Evolutionary conservation across 2,113 vertebrate species (phyloP), one percentile per base, ranked within the genome.

Genomic region (Xyrauchen texanus): DNA sequence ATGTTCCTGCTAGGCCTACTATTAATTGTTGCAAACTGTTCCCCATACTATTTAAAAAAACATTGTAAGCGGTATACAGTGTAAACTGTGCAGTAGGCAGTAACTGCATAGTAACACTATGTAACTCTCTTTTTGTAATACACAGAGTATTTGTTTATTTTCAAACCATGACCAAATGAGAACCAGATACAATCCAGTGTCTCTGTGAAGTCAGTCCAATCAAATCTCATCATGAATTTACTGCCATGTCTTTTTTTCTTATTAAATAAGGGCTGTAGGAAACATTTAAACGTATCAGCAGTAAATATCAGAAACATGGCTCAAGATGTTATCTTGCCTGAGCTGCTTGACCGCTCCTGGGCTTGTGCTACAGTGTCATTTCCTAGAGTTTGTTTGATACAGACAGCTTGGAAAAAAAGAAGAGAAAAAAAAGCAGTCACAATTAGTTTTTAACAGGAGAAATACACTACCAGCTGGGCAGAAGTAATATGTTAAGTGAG

Each of bases 141-240:
- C 21, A 34, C 21, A 1, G 21, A 34, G 21, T 34, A 3, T 34
- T 34, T 34, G 21, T 34, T 34, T 34, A 34, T 1, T 34, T 34
- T 34, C 21, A 34, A 34, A 3, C 21, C 21, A 3, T 34, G 21
- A 34, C 21, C 21, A 34, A 34, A 34, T 34, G 21, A 34, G 21
- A 34, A 3, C 21, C 21, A 34, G 21, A 34, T 34, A 34, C 21
- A 34, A 34, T 71, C 57, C 8, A 45, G 34, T 7, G 0, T 6
- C 34, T 71, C 53, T 58, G 53, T 71, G 68, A 71, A 71, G 68
- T 10, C 12, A 71, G 9, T 71, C 53, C 68, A 71, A 58, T 58
- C 13, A 15, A 8, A 71, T 45, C 68, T 46, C 34, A 58, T 72
- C 3, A 15, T 46, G n/a, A 46, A 46, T 71, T 57, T 10, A 46